Base-by-base conservation (phyloP, 2,113 vertebrate species). In the Gallinago jamesoni region DNA sequence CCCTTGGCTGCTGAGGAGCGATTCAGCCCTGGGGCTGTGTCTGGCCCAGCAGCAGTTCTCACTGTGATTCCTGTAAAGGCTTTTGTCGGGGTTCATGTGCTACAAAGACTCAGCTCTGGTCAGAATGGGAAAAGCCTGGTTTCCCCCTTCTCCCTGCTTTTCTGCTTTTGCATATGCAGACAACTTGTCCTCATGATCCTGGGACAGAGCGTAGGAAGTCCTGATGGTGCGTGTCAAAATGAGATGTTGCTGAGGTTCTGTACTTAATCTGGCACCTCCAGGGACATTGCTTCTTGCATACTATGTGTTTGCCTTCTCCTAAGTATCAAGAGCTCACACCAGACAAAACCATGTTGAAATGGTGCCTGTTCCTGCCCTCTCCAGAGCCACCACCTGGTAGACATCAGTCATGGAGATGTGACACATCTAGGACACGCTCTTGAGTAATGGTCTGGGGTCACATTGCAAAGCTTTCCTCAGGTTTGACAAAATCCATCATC, bases 1-100 rank as follows among this genome's bases (percentile, higher is more conserved):
- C 20, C 24, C 11, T 27, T 64, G 62, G 19, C 16, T 1, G 0
- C 31, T 0, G 0, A 75, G 66, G 52, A 72, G 23, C 2, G 20
- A 62, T 67, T 73, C 31, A 50, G 39, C 9, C 28, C 19, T 14
- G 41, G 17, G 30, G 55, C 3, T 62, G 35, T 2, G 4, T 55
- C 67, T 83, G 47, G 17, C 33, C 39, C 17, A 18, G 41, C n/a
- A 59, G 31, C 0, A 0, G 25, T 35, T 87, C 43, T 56, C 30
- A 18, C 7, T 57, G 39, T 69, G 39, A 62, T 76, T 84, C 45
- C 57, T 78, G 20, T 68, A 28, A 70, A 59, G 50, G 30, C 6
- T 76, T 90, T 69, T 76, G 9, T 59, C 18, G 79, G 41, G 4
- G 9, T 79, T 73, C 53, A 24, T 81, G 31, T 43, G 11, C 66